phyloP scores from a whole-genome alignment of 2,113 vertebrate species.

The Aspiorhynchus laticeps region DNA sequence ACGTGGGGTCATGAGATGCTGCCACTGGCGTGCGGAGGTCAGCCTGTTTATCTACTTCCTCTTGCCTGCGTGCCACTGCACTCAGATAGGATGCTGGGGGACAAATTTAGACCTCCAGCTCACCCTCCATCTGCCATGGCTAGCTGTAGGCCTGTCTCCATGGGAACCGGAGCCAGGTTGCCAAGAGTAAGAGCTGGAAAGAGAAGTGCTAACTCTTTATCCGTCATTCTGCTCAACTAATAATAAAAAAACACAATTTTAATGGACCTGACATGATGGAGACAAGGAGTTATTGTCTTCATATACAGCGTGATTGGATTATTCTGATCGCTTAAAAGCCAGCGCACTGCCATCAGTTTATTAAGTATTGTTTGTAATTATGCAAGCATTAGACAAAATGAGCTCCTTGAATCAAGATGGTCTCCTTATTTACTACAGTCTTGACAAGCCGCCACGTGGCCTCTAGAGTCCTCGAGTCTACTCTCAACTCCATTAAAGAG shows the following conservation, averaged over 20 bases:
- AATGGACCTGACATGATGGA: not conserved
- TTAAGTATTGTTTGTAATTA: slow-evolving; percentile 4
- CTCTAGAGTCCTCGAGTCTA: slow-evolving; percentile 12
- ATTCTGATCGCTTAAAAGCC: not conserved
- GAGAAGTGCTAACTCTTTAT: slow-evolving; percentile 60
- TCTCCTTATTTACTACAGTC: slow-evolving; percentile 23
- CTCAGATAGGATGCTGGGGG: slow-evolving; percentile 80
- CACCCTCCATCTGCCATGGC: slow-evolving; percentile 81
- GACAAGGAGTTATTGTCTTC: slow-evolving; percentile 6
- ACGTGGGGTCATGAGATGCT: slow-evolving; percentile 61
- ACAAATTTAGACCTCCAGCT: slow-evolving; percentile 84
- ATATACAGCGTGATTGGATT: slow-evolving; percentile 1
- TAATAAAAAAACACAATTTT: slow-evolving; percentile 4
- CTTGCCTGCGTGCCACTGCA: slow-evolving; percentile 73
- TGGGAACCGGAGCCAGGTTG: slow-evolving; percentile 79
- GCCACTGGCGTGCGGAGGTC: slow-evolving; percentile 58
- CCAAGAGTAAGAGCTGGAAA: slow-evolving; percentile 66
- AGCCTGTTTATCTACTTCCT: slow-evolving; percentile 74
- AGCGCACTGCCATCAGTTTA: not conserved
- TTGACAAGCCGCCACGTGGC: not conserved
- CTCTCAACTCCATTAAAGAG: not conserved
- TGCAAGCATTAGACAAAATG: slow-evolving; percentile 15
- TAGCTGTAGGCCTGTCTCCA: slow-evolving; percentile 82
- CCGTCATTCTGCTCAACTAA: slow-evolving; percentile 58
- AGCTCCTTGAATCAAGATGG: slow-evolving; percentile 5